These are phyloP conservation scores for Takifugu ocellatus DNA, from an alignment of 2,797 vertebrate genomes.

Conservation along the genomic window DNA sequence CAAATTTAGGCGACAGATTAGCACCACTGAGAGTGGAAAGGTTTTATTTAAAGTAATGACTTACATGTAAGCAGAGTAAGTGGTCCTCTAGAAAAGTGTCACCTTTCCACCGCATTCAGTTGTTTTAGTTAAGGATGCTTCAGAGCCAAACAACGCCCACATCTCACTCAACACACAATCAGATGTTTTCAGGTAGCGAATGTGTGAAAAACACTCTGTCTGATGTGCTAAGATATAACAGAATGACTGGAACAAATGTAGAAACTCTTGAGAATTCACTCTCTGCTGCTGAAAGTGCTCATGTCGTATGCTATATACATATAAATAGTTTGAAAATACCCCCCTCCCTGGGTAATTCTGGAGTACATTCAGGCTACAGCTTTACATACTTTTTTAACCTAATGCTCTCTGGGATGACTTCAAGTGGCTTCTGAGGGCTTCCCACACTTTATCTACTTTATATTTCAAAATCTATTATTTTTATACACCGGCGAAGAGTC, in stretches of 20 bases:
- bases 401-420: not conserved
- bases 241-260: not conserved
- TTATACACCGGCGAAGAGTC: too few relatives aligned
- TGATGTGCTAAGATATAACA: too few relatives aligned
- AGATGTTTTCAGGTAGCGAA: not conserved
- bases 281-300: not conserved
- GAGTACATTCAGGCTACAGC: not conserved
- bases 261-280: not conserved
- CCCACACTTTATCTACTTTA: not conserved
- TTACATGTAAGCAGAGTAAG: constrained; percentile 37
- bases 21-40: constrained; percentile 38
- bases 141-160: not conserved
- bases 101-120: constrained; percentile 17
- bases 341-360: not conserved
- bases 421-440: not conserved
- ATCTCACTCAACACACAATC: not conserved
- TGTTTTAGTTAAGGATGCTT: constrained; percentile 4
- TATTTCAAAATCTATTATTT: not conserved
- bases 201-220: too few relatives aligned
- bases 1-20: constrained; percentile 64
- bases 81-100: constrained; percentile 11
- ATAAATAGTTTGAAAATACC: not conserved
- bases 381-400: not conserved
- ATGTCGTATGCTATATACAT: not conserved
- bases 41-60: constrained; percentile 56